Conservation (phyloP, 2,797 vertebrate species). For the Cossypha caffra region DNA sequence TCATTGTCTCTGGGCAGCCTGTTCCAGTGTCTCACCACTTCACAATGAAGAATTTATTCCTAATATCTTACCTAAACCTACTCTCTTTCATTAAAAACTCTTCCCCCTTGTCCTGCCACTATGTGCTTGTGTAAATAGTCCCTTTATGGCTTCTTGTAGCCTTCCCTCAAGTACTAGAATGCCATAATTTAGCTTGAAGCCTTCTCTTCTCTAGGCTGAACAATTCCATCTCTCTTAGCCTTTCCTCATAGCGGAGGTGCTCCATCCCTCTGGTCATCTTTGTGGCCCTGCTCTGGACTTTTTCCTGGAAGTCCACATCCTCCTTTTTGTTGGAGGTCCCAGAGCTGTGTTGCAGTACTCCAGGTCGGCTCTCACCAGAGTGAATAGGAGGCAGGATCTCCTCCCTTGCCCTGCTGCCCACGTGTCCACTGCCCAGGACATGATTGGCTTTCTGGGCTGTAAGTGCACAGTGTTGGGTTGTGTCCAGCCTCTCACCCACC, state of each 20-base stretch:
- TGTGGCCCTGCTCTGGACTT: not conserved
- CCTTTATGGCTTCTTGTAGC: not conserved
- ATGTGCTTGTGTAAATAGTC: not conserved
- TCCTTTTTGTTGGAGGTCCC: not conserved
- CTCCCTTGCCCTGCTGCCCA: not conserved
- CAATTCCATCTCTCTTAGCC: not conserved
- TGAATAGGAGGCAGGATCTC: not conserved
- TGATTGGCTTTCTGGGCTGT: rapidly evolving
- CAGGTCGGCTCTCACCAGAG: not conserved
- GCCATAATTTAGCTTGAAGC: not conserved
- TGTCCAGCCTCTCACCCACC: not conserved
- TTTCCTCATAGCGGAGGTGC: not conserved
- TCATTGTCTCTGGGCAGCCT: not conserved
- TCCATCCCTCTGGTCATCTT: not conserved
- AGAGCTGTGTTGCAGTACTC: not conserved
- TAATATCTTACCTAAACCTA: not conserved
- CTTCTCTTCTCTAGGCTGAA: not conserved
- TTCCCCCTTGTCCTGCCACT: not conserved
- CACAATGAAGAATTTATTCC: not conserved
- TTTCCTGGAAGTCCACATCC: not conserved
- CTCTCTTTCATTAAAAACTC: not conserved
- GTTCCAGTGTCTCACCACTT: not conserved
- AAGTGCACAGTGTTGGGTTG: rapidly evolving
- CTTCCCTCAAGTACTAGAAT: not conserved
- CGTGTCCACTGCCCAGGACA: rapidly evolving